These are phyloP conservation scores for Heteropelma amictum DNA, from an alignment of 2,888 invertebrate species.

Conservation along the genomic window DNA sequence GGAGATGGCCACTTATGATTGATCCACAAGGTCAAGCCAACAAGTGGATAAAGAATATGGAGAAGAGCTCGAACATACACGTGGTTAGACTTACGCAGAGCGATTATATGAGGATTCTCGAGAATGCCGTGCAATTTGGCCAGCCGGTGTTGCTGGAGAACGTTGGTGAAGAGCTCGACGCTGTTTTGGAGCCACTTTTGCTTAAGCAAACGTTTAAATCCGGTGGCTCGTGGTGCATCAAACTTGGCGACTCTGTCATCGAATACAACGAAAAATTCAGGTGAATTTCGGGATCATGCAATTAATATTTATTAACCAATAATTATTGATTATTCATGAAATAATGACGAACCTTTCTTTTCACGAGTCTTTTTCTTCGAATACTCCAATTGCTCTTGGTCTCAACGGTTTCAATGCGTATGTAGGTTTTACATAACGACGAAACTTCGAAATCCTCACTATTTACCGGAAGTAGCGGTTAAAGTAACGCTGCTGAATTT, in stretches of 20 bases:
- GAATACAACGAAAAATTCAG: slow-evolving; percentile 93
- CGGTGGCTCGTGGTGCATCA: slow-evolving; percentile 90
- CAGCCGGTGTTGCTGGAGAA: slow-evolving; percentile 94
- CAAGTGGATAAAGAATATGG: slow-evolving; percentile 96
- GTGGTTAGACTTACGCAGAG: slow-evolving; percentile 89
- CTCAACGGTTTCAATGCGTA: slow-evolving; percentile 46
- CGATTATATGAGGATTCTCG: slow-evolving; percentile 89
- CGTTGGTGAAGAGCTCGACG: slow-evolving; percentile 94
- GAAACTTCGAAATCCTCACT: slow-evolving; percentile 95
- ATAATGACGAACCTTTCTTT: too few species aligned
- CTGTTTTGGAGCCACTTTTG: slow-evolving; percentile 92
- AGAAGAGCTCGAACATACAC: slow-evolving; percentile 88
- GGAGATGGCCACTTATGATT: slow-evolving; percentile 95
- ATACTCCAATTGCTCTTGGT: background rate
- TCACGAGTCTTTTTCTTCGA: too few species aligned
- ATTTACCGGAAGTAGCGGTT: slow-evolving; percentile 94
- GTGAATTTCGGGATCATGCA: slow-evolving; percentile 74
- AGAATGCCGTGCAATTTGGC: slow-evolving; percentile 93
- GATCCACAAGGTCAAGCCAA: slow-evolving; percentile 97
- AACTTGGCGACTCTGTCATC: slow-evolving; percentile 93
- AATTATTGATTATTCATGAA: background rate
- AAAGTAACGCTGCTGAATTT: slow-evolving; percentile 96
- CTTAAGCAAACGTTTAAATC: slow-evolving; percentile 94
- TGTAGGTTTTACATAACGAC: slow-evolving; percentile 94
- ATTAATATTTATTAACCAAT: background rate